A percentile compares a stretch with the other conserved stretches of the same genome.
Conservation (phyloP, 2,797 vertebrate species). For the Rhabdomys pumilio region DNA sequence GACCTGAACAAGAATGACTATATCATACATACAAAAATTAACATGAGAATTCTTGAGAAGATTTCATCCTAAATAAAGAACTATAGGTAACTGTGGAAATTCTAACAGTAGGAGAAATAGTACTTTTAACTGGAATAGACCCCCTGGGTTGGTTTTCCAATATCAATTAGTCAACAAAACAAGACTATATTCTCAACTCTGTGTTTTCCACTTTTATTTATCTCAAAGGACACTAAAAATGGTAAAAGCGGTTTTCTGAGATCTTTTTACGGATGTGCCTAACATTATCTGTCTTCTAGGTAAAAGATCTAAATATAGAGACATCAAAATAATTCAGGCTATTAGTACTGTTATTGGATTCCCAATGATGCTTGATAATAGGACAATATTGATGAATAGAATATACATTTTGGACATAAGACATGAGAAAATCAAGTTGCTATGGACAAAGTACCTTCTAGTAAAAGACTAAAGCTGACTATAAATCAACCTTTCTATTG, state of each 20-base stretch:
- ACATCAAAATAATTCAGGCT: not conserved
- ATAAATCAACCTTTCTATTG: not conserved
- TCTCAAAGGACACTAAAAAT: not conserved
- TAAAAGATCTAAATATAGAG: not conserved
- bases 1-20: not conserved
- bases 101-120: not conserved
- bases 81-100: not conserved
- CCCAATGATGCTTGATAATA: not conserved
- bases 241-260: not conserved
- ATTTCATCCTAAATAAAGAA: not conserved
- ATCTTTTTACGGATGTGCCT: not conserved
- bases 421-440: not conserved
- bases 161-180: not conserved
- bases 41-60: not conserved
- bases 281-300: not conserved
- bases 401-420: not conserved
- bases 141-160: not conserved
- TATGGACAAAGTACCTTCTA: not conserved
- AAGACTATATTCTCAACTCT: not conserved
- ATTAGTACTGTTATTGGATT: not conserved
- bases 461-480: not conserved
- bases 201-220: not conserved
- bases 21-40: not conserved
- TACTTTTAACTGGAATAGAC: not conserved
- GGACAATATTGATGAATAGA: not conserved